These are phyloP conservation scores for Gobionotothen gibberifrons DNA, from an alignment of 2,797 vertebrate species.

Conservation along the genomic window DNA sequence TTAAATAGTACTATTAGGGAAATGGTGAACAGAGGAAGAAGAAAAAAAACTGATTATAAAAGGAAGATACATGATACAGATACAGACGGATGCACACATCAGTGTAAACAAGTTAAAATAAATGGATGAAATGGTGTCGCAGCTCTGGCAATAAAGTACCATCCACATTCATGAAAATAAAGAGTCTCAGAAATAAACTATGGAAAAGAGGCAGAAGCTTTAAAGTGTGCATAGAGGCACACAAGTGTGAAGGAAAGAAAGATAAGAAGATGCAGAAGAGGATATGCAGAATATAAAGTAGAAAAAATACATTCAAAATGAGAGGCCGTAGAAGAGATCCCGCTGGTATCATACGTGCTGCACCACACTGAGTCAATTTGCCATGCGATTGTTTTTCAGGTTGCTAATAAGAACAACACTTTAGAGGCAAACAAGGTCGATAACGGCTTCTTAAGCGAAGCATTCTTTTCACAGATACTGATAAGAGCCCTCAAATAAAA, in stretches of 20 bases:
- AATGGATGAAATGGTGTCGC: background rate
- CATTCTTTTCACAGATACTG: slow-evolving; percentile 42
- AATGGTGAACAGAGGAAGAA: background rate
- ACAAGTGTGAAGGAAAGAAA: slow-evolving; percentile 11
- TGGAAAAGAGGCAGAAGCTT: background rate
- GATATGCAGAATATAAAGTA: background rate
- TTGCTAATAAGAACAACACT: slow-evolving; percentile 61
- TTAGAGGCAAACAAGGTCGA: slow-evolving; percentile 54
- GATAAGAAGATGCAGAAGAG: slow-evolving; percentile 9
- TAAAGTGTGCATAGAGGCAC: background rate
- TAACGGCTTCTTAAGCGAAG: slow-evolving; percentile 54
- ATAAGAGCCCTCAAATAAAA: slow-evolving; percentile 56
- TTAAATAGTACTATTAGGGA: background rate
- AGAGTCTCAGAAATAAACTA: slow-evolving; percentile 14
- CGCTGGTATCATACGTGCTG: slow-evolving; percentile 5
- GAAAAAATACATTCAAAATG: slow-evolving; percentile 13
- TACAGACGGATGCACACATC: background rate
- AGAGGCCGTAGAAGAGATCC: slow-evolving; percentile 1
- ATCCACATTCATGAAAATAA: slow-evolving; percentile 24
- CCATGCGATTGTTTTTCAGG: slow-evolving; percentile 55
- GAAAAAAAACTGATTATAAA: background rate
- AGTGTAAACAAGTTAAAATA: background rate
- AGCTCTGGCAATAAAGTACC: background rate
- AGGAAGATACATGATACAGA: background rate
- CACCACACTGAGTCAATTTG: slow-evolving; percentile 32